Conservation (phyloP, 2,113 vertebrate species). For the Origma solitaria region DNA sequence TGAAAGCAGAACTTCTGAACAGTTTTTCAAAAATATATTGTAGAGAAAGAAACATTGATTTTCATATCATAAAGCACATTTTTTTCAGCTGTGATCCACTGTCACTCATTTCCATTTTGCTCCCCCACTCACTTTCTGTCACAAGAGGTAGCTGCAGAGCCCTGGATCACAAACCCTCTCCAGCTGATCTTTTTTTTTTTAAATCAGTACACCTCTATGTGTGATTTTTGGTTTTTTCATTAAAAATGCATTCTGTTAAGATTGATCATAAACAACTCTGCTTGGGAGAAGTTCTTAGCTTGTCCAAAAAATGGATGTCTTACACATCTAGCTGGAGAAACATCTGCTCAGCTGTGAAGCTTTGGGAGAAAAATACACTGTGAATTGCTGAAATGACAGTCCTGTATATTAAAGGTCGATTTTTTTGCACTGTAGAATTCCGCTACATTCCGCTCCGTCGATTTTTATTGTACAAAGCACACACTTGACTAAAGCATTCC, state of each 20-base stretch:
- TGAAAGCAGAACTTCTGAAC: not conserved
- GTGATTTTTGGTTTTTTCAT: not conserved
- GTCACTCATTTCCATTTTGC: not conserved
- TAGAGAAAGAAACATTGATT: not conserved
- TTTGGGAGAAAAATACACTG: not conserved
- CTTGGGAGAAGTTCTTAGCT: not conserved
- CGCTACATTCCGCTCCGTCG: not conserved
- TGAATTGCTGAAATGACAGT: not conserved
- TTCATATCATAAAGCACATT: not conserved
- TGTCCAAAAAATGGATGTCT: not conserved
- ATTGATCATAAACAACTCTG: not conserved
- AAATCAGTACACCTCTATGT: not conserved
- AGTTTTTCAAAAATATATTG: not conserved
- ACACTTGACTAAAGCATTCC: not conserved
- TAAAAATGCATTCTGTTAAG: not conserved
- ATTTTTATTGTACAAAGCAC: not conserved
- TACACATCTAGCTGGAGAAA: not conserved
- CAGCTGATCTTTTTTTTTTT: not conserved
- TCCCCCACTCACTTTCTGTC: not conserved
- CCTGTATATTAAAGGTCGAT: not conserved
- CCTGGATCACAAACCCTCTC: not conserved
- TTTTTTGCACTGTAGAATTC: not conserved
- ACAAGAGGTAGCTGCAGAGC: slow-evolving; percentile 15
- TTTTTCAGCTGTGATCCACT: not conserved
- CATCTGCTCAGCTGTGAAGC: not conserved